Evolutionary conservation across 2,113 vertebrate genomes (phyloP).

Genomic region (Procavia capensis): DNA sequence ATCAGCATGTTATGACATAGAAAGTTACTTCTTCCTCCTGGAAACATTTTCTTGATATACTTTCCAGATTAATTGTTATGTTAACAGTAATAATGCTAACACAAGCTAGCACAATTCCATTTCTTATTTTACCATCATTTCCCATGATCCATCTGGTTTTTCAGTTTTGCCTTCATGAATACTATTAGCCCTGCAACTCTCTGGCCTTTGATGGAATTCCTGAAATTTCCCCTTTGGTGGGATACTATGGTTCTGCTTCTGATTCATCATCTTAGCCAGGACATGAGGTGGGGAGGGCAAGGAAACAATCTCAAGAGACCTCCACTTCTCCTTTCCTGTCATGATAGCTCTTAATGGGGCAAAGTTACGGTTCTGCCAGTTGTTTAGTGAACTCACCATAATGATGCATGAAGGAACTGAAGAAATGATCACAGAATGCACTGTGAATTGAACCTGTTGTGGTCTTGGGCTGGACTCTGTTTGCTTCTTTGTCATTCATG

Average conservation of each 20-base stretch:
- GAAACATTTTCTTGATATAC: neutral
- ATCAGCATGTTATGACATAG: neutral
- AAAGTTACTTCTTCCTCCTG: neutral
- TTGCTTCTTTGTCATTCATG: neutral
- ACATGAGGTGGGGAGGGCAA: accelerated
- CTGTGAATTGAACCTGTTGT: neutral
- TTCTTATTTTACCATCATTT: neutral
- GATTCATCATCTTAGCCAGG: neutral
- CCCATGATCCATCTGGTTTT: neutral
- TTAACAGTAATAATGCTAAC: neutral
- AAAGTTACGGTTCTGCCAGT: neutral
- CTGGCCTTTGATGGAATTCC: neutral
- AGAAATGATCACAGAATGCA: neutral
- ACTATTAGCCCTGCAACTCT: neutral
- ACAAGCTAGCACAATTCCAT: neutral
- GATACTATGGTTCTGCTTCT: neutral
- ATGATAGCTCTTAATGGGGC: neutral
- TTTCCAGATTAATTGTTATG: neutral
- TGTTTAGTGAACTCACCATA: neutral
- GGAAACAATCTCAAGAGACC: neutral
- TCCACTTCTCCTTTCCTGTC: neutral
- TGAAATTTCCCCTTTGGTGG: neutral
- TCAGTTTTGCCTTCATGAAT: neutral
- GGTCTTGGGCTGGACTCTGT: neutral
- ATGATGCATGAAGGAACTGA: neutral